phyloP scores from a whole-genome alignment of 2,797 vertebrate genomes.

The Alectoris magna region DNA sequence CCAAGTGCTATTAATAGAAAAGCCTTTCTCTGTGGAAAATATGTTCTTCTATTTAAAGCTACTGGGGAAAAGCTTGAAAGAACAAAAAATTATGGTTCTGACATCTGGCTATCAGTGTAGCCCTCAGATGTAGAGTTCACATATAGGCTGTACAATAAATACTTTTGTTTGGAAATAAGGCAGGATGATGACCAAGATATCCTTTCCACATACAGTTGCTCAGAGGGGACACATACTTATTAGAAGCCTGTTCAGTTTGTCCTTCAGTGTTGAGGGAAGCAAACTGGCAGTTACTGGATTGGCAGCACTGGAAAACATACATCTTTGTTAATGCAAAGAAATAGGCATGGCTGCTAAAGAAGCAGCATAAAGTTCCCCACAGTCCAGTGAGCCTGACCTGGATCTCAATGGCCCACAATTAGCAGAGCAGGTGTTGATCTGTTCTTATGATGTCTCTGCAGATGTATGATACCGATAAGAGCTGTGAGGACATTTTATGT shows the following conservation, averaged over 20 bases:
- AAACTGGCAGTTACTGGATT: not conserved
- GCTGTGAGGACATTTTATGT: conserved; percentile 1
- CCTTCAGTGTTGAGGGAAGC: not conserved
- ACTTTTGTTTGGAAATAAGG: conserved; percentile 27
- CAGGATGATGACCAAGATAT: not conserved
- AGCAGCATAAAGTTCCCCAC: not conserved
- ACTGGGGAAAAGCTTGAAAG: conserved; percentile 34
- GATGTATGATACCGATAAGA: not conserved
- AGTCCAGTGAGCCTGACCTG: not conserved
- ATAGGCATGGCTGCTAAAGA: not conserved
- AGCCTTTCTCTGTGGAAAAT: conserved; percentile 40
- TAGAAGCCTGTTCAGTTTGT: not conserved
- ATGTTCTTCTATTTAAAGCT: conserved; percentile 64
- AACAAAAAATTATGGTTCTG: conserved; percentile 27
- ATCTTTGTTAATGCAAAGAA: not conserved
- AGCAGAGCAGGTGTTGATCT: not conserved
- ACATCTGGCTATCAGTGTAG: conserved; percentile 27
- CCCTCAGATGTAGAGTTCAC: conserved; percentile 36
- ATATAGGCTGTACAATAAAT: conserved; percentile 29
- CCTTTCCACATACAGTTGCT: not conserved
- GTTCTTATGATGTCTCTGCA: not conserved
- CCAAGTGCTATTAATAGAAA: conserved; percentile 64
- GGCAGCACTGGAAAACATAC: not conserved
- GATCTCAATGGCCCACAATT: not conserved
- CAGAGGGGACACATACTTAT: not conserved